Evolutionary conservation across 1,140 invertebrate genomes (phyloP), one percentile per base, ranked within the genome.

Genomic region (Trissolcus basalis): DNA sequence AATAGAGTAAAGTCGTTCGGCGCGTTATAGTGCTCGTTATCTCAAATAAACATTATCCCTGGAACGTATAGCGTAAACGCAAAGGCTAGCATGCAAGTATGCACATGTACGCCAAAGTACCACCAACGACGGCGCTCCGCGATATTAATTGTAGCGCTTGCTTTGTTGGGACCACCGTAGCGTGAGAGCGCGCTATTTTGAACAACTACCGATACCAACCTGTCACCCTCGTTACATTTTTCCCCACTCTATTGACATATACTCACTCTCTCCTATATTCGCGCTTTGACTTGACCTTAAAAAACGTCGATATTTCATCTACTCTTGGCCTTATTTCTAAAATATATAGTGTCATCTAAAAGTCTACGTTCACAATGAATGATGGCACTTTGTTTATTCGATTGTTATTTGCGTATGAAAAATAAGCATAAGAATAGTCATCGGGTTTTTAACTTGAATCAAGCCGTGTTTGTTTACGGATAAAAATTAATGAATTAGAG

Each of bases 141-240:
- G 71, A 69, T 81, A 81, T 81, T 83, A 81, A 81, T 83, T 76
- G 72, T 78, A 68, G 58, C 68, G 61, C 67, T 63, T 65, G 75
- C 75, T 78, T 76, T 75, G 72, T 71, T 48, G 44, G 50, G 76
- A 81, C 73, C 79, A 83, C 80, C 77, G 53, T 68, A 47, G 49
- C 71, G 67, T 72, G 65, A 77, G 75, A 78, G 68, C 75, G 45
- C 45, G 27, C 43, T 55, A 65, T 65, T 64, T 47, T 60, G 19
- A 51, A 53, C 47, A 60, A 63, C n/a, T 45, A 35, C 44, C 48
- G 49, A 65, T 65, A 51, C 19, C 19, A 59, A 65, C 43, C 11
- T 35, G 7, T 33, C 45, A 33, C 32, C 10, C 45, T 35, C 1
- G 6, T 13, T 39, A 2, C 49, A 27, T 71, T 71, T 63, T 72